These are phyloP conservation scores for Helostoma temminkii DNA, from an alignment of 2,797 vertebrate species.

Conservation along the genomic window DNA sequence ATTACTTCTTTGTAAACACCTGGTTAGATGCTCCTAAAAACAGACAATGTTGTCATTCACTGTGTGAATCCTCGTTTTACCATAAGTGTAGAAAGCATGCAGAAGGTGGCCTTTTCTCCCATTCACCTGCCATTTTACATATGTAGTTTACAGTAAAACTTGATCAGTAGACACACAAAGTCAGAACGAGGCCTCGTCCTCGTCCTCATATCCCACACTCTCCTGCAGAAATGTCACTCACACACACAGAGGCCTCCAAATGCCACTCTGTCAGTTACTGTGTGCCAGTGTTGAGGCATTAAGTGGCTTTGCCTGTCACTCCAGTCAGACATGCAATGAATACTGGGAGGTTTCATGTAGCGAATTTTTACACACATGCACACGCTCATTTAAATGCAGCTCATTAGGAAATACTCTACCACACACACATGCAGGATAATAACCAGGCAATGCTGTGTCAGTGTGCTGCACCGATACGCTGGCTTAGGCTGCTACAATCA, in stretches of 20 bases:
- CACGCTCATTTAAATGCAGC: constrained; percentile 47
- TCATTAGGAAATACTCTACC: constrained; percentile 48
- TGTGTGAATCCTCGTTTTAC: too few species aligned
- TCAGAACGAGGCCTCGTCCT: neutral
- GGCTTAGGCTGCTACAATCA: constrained; percentile 42
- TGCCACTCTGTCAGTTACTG: constrained; percentile 38
- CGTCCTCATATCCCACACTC: neutral
- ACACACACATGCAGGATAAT: constrained; percentile 32
- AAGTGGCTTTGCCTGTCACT: constrained; percentile 54
- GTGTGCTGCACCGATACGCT: constrained; percentile 38
- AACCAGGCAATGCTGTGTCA: constrained; percentile 36
- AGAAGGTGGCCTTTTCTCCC: too few species aligned
- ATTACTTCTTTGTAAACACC: too few species aligned
- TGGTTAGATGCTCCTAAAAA: too few species aligned
- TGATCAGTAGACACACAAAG: neutral
- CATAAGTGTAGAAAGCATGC: too few species aligned
- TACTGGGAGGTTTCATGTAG: constrained; percentile 34
- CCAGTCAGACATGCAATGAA: constrained; percentile 50
- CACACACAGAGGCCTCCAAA: constrained; percentile 32
- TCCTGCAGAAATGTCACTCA: constrained; percentile 5
- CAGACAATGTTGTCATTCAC: too few species aligned
- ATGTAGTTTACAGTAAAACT: neutral
- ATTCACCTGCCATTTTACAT: too few species aligned
- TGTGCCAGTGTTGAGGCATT: constrained; percentile 38
- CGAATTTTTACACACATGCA: constrained; percentile 9